Evolutionary conservation across 2,113 vertebrate species (phyloP).

Genomic region (Cyprinus carpio): DNA sequence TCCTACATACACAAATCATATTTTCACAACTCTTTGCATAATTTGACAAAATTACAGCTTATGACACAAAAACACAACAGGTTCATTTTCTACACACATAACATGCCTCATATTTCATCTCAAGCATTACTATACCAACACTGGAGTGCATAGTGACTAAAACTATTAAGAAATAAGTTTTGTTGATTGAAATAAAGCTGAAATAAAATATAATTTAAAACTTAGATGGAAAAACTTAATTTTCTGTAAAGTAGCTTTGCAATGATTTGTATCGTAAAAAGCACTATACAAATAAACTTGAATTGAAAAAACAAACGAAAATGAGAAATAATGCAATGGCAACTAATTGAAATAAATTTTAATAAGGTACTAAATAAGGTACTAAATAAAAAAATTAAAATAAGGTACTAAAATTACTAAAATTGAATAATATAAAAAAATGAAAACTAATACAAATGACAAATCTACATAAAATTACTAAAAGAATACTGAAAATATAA

Average conservation of each 20-base stretch:
- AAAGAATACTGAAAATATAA: no score
- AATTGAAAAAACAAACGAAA: no score
- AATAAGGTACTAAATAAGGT: background rate
- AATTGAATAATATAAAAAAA: background rate
- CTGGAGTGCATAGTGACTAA: no score
- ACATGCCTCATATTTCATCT: background rate
- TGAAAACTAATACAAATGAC: no score
- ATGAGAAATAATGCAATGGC: background rate
- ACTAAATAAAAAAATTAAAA: background rate
- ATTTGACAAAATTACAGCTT: background rate
- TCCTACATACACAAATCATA: background rate
- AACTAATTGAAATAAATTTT: background rate
- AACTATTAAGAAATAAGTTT: no score
- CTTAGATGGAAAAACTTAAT: background rate
- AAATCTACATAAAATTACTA: no score
- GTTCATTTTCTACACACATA: background rate
- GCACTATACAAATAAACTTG: no score
- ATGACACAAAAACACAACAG: background rate
- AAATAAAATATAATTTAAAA: no score
- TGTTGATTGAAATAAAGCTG: no score
- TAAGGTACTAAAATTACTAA: background rate
- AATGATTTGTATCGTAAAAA: no score
- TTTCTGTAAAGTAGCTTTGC: no score
- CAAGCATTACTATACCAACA: background rate
- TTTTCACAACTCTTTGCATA: background rate